Percentiles rank a stretch among this genome's conserved stretches.
phyloP scores from a whole-genome alignment of 2,113 vertebrate genomes.

The Saccopteryx leptura region DNA sequence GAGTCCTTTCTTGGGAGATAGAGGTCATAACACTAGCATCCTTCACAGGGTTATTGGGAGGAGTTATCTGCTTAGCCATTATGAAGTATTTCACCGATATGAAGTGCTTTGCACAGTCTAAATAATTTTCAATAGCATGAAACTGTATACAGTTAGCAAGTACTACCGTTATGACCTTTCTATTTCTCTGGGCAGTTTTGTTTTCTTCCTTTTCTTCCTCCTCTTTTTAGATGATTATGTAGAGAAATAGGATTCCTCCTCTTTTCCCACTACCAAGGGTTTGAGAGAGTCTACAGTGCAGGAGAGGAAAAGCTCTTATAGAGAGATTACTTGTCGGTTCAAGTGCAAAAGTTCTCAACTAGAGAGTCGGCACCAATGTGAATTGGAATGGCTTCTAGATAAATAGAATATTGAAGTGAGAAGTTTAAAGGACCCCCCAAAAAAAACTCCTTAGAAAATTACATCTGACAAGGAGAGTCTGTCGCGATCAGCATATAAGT shows the following conservation, averaged over 20 bases:
- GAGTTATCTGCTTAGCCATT: constrained; percentile 34
- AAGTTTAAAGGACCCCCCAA: not conserved
- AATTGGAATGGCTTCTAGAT: constrained; percentile 46
- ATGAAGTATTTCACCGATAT: constrained; percentile 64
- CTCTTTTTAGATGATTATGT: constrained; percentile 20
- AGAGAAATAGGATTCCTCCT: constrained; percentile 38
- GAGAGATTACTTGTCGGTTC: constrained; percentile 47
- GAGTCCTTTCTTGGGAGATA: constrained; percentile 42
- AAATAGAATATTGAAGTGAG: constrained; percentile 17
- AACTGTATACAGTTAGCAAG: constrained; percentile 33
- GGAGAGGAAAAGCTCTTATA: not conserved
- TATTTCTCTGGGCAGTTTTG: constrained; percentile 51
- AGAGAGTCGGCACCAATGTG: not conserved
- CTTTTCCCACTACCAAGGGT: not conserved
- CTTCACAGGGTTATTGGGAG: constrained; percentile 52
- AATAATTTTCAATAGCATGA: constrained; percentile 66
- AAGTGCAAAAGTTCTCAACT: constrained; percentile 31
- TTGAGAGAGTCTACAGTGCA: not conserved
- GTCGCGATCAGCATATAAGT: not conserved
- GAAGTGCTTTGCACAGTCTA: constrained; percentile 41
- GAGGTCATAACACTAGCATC: constrained; percentile 30
- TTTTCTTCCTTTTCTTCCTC: constrained; percentile 1
- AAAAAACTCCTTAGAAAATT: not conserved
- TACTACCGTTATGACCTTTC: not conserved
- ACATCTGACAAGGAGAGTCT: not conserved